Base-by-base conservation (phyloP, 2,797 vertebrate species). In the Chelmon rostratus region DNA sequence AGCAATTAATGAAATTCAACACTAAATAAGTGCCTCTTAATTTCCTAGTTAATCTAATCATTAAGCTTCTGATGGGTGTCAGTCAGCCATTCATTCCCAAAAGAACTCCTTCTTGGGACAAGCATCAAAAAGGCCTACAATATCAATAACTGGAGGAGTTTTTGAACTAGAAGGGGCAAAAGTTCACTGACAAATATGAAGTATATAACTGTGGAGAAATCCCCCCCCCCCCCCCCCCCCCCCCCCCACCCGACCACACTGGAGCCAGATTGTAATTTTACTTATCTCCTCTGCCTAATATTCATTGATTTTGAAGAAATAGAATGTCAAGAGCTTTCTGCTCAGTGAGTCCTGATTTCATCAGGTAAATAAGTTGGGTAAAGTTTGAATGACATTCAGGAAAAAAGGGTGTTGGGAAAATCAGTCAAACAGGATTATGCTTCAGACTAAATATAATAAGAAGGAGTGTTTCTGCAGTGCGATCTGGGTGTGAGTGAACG, bases 381-480 rank as follows among this genome's bases (percentile, higher is more conserved):
- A 74, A 57, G 70, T 76, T 54, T 76, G 16, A 77, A 46, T 23
- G 73, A 61, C 61, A 69, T 76, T 82, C 42, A 82, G 50, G 50
- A 70, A 53, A 56, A 64, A 65, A 6, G 9, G 6, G 25, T 28
- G 44, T 16, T 5, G 16, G 0, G 38, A 42, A 57, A 82, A 74
- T 82, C 63, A 68, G 69, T 79, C 53, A 74, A 71, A 67, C 25
- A 40, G 18, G 8, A 65, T 73, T 37, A 66, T 9, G 6, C 8
- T 67, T 74, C 68, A n/a, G 18, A 82, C 47, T 23, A 67, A 67
- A 73, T 53, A 57, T 4, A 62, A 56, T 16, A 25, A 33, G 5
- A 38, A 35, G 19, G 13, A 25, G 23, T 25, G 12, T 33, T 72
- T 61, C 13, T 58, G 50, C 37, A 42, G 21, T 23, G 53, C 31